Evolutionary conservation across 1,140 invertebrate species (phyloP), one percentile per base, ranked within the genome.

Genomic region (Achroia grisella): DNA sequence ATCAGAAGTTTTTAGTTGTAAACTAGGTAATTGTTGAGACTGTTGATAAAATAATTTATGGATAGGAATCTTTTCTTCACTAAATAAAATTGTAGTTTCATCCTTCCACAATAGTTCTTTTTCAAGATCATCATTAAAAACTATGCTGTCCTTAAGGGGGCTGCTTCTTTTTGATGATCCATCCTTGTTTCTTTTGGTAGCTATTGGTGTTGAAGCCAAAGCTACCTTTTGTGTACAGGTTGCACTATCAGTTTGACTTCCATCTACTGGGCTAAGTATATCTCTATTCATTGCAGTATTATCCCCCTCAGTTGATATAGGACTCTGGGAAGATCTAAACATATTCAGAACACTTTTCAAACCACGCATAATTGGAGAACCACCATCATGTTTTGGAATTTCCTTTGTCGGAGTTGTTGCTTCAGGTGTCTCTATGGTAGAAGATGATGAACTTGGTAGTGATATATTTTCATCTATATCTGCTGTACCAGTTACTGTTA

Each of bases 361-460:
- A 0, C 81, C 81, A 27, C 81, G 54, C 60, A 85, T 70, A 27
- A 84, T 84, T 4, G 75, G 78, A 28, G 78, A 85, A 14, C 60
- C 64, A 29, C 60, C 60, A 50, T 69, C 68, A 44, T 48, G 53
- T 39, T 77, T 79, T 0, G 62, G 53, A 12, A 71, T 56, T 32
- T 81, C 81, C 54, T 81, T 85, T 23, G 70, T 81, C 8, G 81
- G 76, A 35, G 78, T 82, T 36, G 69, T 81, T 0, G 76, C 72
- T 62, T 79, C 77, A 2, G 81, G 76, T 23, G 78, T 82, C 32
- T 68, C 61, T 8, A 62, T 36, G 10, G 51, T 36, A 14, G 81
- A 81, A 8, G 78, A 80, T 31, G 71, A 71, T 32, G 71, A 67
- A 57, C 80, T 82, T 8, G 75, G 63, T n/a, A 71, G 13, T 15